Conservation (phyloP, 1,140 invertebrate genomes). For the Drosophila bocqueti region DNA sequence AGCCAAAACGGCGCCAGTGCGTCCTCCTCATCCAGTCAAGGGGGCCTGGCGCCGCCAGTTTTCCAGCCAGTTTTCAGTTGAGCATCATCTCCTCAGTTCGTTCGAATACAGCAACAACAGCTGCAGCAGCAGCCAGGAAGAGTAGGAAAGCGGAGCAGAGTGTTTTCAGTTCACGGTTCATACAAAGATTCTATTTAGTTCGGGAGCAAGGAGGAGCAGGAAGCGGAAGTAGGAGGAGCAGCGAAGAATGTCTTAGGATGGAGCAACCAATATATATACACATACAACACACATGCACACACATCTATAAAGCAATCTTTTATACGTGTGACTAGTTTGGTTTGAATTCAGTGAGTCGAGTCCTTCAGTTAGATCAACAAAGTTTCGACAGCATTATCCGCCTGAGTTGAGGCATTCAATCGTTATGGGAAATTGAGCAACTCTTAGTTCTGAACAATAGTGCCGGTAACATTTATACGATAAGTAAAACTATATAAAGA, state of each 20-base stretch:
- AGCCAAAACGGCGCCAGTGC: slow-evolving; percentile 61
- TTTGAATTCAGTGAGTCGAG: slow-evolving; percentile 41
- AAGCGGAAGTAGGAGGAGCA: slow-evolving; percentile 26
- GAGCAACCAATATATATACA: slow-evolving; percentile 25
- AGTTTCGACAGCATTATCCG: slow-evolving; percentile 52
- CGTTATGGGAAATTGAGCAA: slow-evolving; percentile 37
- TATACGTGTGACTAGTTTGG: slow-evolving; percentile 28
- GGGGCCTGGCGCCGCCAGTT: slow-evolving; percentile 56
- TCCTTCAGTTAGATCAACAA: slow-evolving; percentile 56
- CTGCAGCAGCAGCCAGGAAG: slow-evolving; percentile 13
- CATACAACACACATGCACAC: slow-evolving; percentile 14
- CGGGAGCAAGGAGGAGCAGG: slow-evolving; percentile 25
- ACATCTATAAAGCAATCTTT: slow-evolving; percentile 26
- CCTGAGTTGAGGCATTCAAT: slow-evolving; percentile 31
- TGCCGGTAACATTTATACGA: slow-evolving; percentile 77
- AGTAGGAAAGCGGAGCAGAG: slow-evolving; percentile 22
- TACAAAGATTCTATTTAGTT: slow-evolving; percentile 78
- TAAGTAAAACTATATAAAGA: slow-evolving; percentile 70
- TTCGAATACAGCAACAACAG: slow-evolving; percentile 41
- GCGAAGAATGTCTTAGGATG: slow-evolving; percentile 31
- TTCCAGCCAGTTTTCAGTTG: slow-evolving; percentile 73
- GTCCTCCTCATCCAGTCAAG: slow-evolving; percentile 10
- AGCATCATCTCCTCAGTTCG: slow-evolving; percentile 54
- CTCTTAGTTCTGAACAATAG: slow-evolving; percentile 76
- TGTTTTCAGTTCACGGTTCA: slow-evolving; percentile 68